Evolutionary conservation across 1,140 invertebrate genomes (phyloP).

Genomic region (Zaprionus capensis): DNA sequence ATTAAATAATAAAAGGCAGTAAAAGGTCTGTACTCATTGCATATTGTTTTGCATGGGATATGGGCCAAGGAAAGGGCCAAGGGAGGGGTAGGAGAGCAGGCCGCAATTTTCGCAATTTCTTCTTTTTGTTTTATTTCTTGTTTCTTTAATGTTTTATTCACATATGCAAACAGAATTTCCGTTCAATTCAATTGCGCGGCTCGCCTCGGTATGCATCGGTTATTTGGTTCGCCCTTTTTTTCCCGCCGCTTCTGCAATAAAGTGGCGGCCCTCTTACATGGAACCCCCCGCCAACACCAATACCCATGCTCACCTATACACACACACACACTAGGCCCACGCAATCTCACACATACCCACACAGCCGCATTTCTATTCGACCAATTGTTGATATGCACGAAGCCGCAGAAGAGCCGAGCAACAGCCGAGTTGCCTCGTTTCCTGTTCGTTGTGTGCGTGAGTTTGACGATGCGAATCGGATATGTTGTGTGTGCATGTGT

Average conservation of each 20-base stretch:
- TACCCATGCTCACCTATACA: slow-evolving; percentile 18
- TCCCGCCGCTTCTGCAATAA: slow-evolving; percentile 39
- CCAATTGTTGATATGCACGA: slow-evolving; percentile 82
- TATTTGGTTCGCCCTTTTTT: slow-evolving; percentile 38
- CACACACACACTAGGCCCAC: background rate
- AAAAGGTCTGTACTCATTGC: background rate
- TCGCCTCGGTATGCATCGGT: slow-evolving; percentile 49
- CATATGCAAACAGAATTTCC: slow-evolving; percentile 80
- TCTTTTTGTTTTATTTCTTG: slow-evolving; percentile 17
- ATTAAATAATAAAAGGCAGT: background rate
- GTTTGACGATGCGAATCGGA: slow-evolving; percentile 34
- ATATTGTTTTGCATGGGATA: background rate
- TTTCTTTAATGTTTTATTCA: slow-evolving; percentile 74
- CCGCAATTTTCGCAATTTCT: background rate
- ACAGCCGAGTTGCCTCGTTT: slow-evolving; percentile 39
- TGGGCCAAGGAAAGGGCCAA: too few relatives aligned
- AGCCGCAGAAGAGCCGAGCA: slow-evolving; percentile 32
- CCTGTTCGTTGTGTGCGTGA: slow-evolving; percentile 32
- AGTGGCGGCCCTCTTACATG: slow-evolving; percentile 40
- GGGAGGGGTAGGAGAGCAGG: background rate
- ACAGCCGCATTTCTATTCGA: slow-evolving; percentile 68
- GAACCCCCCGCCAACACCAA: slow-evolving; percentile 31
- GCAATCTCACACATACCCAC: slow-evolving; percentile 21
- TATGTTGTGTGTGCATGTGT: background rate
- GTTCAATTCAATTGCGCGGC: slow-evolving; percentile 73